Base-by-base conservation (phyloP, 2,797 vertebrate species). In the Miichthys miiuy region DNA sequence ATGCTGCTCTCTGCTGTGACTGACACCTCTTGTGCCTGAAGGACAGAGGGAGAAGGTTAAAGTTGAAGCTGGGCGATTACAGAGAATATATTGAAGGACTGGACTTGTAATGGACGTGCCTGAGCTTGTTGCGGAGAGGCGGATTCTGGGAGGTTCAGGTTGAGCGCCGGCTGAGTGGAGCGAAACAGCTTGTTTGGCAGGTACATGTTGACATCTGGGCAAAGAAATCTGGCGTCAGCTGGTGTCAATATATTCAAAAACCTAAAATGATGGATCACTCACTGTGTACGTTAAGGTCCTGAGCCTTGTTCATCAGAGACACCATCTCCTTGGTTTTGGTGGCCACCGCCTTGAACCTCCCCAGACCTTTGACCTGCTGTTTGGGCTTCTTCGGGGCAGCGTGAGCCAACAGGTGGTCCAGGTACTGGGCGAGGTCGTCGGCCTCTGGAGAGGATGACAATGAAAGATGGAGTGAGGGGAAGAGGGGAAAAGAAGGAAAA, bases 201-300 rank as follows among this genome's bases (percentile, higher is more conserved):
- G 87, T 98, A 99, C 96, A 99, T 96, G 86, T 96, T 95, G 56
- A 97, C 90, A 82, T 98, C 98, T 99, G 80, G 34, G 94, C 20
- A 51, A 5, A 13, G 8, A 0, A 58, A 17, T 5, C 20, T 18
- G 8, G 8, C 5, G 16, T 61, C 7, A 23, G 17, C 0, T 0
- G 27, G 14, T 17, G 3, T 16, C 18, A 18, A 6, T 2, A 1
- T 54, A 38, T 52, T 17, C 21, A 48, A 38, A 11, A 3, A 2
- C 16, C 17, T 4, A 14, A 34, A 34, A 14, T 1, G 4, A 5
- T 2, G 10, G n/a, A 6, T 7, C 0, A 10, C 97, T 96, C 92
- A 99, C 98, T 96, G 48, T 97, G 96, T 0, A 99, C 85, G 34
- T 97, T 91, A 7, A 99, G 96, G 2, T 94, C 94, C 82, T 96